Base-by-base conservation (phyloP, 2,797 vertebrate genomes). In the Premnoplex brunnescens region DNA sequence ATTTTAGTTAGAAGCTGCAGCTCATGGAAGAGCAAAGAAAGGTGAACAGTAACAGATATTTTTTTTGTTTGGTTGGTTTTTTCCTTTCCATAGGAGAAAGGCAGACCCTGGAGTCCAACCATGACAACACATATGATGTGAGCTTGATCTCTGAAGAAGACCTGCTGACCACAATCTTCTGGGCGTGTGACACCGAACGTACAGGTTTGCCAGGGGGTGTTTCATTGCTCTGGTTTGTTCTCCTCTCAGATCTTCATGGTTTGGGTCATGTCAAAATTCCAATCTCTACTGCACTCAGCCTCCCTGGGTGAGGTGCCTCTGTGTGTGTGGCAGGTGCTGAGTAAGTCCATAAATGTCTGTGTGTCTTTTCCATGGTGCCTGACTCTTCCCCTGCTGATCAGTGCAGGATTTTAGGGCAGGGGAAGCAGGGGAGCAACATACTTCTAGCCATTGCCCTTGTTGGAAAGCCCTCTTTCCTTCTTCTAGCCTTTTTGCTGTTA, bases 61-160 rank as follows among this genome's bases (percentile, higher is more conserved):
- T 55, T 30, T 39, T 20, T 11, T 11, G 51, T 5, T 51, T 48
- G 48, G 13, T 49, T 49, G 26, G 26, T 9, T 49, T 49, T 51
- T 52, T 52, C 3, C 30, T 24, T 30, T 22, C 36, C 9, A 0
- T 21, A 97, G 96, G 80, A 44, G 68, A 52, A 82, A 91, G 74
- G 37, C 49, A 37, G 63, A 43, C 93, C 22, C 49, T 73, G 2
- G 97, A 97, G 16, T 85, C 52, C 71, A 96, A 80, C 92, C 97
- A 94, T 30, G 97, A 98, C 21, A 96, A 55, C 3, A 83, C 89
- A 56, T 72, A 96, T 1, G 97, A 98, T 7, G 93, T 98, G 77
- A 98, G 97, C 71, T 92, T 98, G 39, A 98, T 98, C 93, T 98
- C 97, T 46, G 99, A 99, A 59, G 99, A 99, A 88, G 98, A 99